Base-by-base conservation (phyloP, 2,797 vertebrate species). In the Spinus pinus region DNA sequence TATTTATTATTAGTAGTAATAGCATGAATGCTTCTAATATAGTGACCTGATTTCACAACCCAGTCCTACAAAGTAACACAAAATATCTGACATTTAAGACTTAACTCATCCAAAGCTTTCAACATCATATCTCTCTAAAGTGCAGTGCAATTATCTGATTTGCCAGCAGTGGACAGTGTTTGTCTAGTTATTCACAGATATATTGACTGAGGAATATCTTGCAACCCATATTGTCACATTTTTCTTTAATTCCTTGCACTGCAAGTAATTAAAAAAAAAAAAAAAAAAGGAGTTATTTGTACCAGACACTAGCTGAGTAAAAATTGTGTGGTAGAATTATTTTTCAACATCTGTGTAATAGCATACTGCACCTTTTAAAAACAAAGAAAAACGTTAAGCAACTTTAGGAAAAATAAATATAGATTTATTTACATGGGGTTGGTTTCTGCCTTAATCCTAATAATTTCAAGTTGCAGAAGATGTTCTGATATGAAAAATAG, bases 121-220 rank as follows among this genome's bases (percentile, higher is more conserved):
- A 50, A 47, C 14, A 73, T n/a, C 24, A 1, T 24, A 35, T 12
- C 8, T 54, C 25, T 93, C 42, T 72, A 58, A 81, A 23, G 9
- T 46, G 35, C 20, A 64, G 56, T 98, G 98, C 97, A 98, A 96
- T 98, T 97, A 97, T 92, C 86, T 56, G 92, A 95, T 93, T 97
- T 96, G 95, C 98, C 98, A 98, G 97, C 96, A 98, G 98, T 98
- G 98, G 98, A 97, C 98, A 98, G 95, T 98, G 97, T 98, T 98
- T 95, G 97, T 97, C 97, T 93, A 98, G 97, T 95, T 98, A 98
- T 98, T 84, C 83, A 54, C 79, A 56, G 25, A 56, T 53, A 93
- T 13, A 84, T 33, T 78, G 86, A 14, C 44, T 51, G 67, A 46
- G 58, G n/a, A 73, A 91, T 67, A 96, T 53, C 35, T 81, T 92